Percentiles rank a stretch among this genome's conserved stretches.
Evolutionary conservation across 2,797 vertebrate species (phyloP).

Genomic region (Cygnus olor): DNA sequence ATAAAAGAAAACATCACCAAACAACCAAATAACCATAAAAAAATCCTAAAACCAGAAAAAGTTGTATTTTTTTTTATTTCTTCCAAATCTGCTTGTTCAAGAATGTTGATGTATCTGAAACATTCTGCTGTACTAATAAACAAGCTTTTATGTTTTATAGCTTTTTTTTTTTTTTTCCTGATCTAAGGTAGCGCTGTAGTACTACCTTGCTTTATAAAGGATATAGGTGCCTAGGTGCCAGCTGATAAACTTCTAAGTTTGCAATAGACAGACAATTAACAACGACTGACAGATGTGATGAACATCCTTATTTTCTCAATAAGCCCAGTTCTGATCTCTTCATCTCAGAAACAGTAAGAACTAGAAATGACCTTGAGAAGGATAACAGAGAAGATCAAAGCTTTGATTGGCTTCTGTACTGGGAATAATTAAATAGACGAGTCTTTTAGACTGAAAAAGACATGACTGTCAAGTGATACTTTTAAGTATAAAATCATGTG

Average conservation of each 20-base stretch:
- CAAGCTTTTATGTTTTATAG: rapidly evolving
- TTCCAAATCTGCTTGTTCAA: not conserved
- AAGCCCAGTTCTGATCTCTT: not conserved
- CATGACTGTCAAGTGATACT: not conserved
- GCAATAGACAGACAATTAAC: not conserved
- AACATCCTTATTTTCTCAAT: not conserved
- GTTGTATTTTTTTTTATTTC: not conserved
- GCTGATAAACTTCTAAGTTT: not conserved
- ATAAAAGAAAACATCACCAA: not conserved
- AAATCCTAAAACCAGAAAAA: not conserved
- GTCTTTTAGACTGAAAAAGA: not conserved
- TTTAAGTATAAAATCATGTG: not conserved
- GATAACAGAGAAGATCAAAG: not conserved
- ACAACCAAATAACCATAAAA: not conserved
- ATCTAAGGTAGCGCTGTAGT: not conserved
- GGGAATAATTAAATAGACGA: not conserved
- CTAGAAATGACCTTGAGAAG: not conserved
- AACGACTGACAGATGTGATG: not conserved
- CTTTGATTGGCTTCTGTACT: not conserved
- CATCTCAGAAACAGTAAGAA: not conserved
- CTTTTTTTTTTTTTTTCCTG: not conserved
- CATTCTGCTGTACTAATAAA: not conserved
- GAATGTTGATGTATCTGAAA: not conserved
- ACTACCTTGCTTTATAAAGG: not conserved
- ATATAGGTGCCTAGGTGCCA: not conserved